Percentiles rank a stretch among this genome's conserved stretches.
phyloP scores from a whole-genome alignment of 2,113 vertebrate species.

The Odontophorus gujanensis region DNA sequence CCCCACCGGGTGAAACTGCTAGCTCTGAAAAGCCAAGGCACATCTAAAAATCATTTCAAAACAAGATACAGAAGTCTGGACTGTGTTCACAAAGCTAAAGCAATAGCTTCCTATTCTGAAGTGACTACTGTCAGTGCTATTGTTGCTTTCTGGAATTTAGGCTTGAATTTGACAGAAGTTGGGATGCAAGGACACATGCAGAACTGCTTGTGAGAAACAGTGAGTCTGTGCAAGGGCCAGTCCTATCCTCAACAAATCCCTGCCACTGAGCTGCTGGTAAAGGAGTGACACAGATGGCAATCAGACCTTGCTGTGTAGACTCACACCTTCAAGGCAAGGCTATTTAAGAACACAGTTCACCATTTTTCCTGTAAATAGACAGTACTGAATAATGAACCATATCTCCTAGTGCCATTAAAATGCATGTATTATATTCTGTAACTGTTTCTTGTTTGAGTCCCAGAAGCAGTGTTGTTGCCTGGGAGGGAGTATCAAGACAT shows the following conservation, averaged over 20 bases:
- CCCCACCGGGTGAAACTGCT: neutral
- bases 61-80: neutral
- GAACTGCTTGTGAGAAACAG: conserved; percentile 38
- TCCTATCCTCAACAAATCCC: conserved; percentile 26
- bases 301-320: neutral
- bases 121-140: conserved; percentile 29
- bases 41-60: conserved; percentile 21
- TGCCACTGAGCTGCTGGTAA: neutral
- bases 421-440: neutral
- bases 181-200: neutral
- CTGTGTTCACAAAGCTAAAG: conserved; percentile 10
- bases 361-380: neutral
- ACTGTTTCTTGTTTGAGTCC: neutral
- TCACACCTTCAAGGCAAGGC: neutral
- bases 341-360: neutral
- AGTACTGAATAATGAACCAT: neutral
- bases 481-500: neutral
- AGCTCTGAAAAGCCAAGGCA: conserved; percentile 2
- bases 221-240: neutral
- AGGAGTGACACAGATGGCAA: neutral
- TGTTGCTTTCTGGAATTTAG: conserved; percentile 58
- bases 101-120: neutral
- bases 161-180: conserved; percentile 40
- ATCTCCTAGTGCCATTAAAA: neutral
- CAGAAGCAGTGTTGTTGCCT: neutral